phyloP scores from a whole-genome alignment of 2,113 vertebrate species.

The Leptobrachium leishanense region DNA sequence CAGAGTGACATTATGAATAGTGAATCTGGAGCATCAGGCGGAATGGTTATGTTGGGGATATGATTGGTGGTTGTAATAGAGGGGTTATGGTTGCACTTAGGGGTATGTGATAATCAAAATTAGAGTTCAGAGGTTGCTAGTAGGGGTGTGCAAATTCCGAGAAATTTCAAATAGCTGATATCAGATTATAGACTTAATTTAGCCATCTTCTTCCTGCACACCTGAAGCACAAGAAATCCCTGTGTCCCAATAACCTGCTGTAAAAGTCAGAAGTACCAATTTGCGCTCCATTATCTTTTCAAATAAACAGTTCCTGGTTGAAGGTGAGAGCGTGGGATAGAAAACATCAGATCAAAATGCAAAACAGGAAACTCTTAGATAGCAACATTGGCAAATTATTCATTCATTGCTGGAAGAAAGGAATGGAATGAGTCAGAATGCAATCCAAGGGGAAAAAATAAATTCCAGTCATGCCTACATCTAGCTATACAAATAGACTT shows the following conservation, averaged over 20 bases:
- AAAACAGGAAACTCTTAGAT: not conserved
- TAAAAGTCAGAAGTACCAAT: slow-evolving; percentile 11
- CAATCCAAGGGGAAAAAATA: not conserved
- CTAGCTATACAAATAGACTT: not conserved
- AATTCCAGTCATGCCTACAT: not conserved
- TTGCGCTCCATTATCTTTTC: slow-evolving; percentile 14
- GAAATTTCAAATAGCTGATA: slow-evolving; percentile 9
- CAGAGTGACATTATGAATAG: no score
- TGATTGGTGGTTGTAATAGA: no score
- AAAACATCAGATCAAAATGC: not conserved
- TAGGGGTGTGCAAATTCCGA: not conserved
- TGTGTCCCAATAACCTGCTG: slow-evolving; percentile 1
- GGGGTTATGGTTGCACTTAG: no score
- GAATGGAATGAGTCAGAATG: not conserved
- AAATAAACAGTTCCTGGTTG: not conserved
- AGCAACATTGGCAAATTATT: not conserved
- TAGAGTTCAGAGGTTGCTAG: no score
- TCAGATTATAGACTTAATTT: slow-evolving; percentile 23
- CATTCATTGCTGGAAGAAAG: not conserved
- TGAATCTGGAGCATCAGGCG: no score
- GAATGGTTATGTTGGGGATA: no score
- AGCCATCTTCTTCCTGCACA: not conserved
- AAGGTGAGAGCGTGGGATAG: not conserved
- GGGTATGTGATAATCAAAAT: no score
- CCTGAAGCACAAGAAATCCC: slow-evolving; percentile 19